Percentiles rank a stretch among this genome's conserved stretches.
These are phyloP conservation scores for Drosophila burlai DNA, from an alignment of 1,140 invertebrate genomes.

Conservation along the genomic window DNA sequence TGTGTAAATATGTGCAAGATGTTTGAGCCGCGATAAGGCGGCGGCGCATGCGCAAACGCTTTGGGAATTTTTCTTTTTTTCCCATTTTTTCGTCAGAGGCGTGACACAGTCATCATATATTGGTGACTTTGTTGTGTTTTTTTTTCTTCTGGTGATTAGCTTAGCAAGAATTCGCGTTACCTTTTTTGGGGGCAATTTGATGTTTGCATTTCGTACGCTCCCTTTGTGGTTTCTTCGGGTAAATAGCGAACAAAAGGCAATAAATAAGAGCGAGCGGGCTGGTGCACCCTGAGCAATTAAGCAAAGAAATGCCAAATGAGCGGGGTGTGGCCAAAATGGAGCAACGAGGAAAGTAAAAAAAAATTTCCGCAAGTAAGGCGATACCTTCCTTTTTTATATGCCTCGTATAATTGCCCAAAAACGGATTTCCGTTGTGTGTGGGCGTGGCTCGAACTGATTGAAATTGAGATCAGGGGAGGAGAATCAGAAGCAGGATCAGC, in stretches of 20 bases:
- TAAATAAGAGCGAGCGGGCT: conserved; percentile 48
- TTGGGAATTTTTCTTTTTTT: conserved; percentile 19
- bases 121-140: conserved; percentile 59
- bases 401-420: conserved; percentile 67
- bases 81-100: conserved; percentile 11
- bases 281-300: conserved; percentile 66
- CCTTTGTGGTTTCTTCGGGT: conserved; percentile 45
- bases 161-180: conserved; percentile 81
- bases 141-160: conserved; percentile 66
- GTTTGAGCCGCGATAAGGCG: conserved; percentile 71
- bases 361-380: conserved; percentile 69
- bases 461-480: conserved; percentile 66
- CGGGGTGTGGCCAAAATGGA: conserved; percentile 51
- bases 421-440: conserved; percentile 76
- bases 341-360: conserved; percentile 37
- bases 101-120: conserved; percentile 54
- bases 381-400: conserved; percentile 45
- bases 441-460: conserved; percentile 69
- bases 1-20: conserved; percentile 76
- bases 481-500: conserved; percentile 31
- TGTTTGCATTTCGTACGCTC: conserved; percentile 46
- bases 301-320: conserved; percentile 59
- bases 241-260: conserved; percentile 77
- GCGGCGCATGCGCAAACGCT: conserved; percentile 66
- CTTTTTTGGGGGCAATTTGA: conserved; percentile 43